These are phyloP conservation scores for Sphaeridia pumilis DNA, from an alignment of 2,888 invertebrate species.

Conservation along the genomic window DNA sequence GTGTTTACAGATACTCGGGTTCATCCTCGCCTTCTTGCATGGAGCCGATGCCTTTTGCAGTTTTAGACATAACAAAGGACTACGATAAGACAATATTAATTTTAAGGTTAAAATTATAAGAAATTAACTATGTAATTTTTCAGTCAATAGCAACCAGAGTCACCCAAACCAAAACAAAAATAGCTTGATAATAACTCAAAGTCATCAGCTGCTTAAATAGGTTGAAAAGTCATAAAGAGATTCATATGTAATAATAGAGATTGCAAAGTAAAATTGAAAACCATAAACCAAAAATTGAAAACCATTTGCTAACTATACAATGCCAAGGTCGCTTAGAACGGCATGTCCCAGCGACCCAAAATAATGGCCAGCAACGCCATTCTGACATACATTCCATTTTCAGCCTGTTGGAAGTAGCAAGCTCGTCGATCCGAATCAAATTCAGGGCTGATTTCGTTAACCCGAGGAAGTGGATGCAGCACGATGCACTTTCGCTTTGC, in stretches of 20 bases:
- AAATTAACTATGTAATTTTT: no score
- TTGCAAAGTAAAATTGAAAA: no score
- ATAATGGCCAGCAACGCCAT: constrained; percentile 95
- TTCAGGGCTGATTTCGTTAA: constrained; percentile 86
- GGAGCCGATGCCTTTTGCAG: constrained; percentile 68
- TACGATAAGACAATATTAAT: constrained; percentile 6
- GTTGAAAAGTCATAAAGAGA: no score
- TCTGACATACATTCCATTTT: constrained; percentile 93
- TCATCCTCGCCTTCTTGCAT: constrained; percentile 60
- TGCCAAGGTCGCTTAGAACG: background rate
- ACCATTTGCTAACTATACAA: no score
- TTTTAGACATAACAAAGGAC: constrained; percentile 46
- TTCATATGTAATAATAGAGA: no score
- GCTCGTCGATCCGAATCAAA: constrained; percentile 90
- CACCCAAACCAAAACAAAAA: no score
- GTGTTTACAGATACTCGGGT: constrained; percentile 60
- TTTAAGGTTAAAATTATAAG: no score
- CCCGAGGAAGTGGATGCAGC: constrained; percentile 91
- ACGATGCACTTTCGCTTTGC: constrained; percentile 91
- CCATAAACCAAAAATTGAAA: no score
- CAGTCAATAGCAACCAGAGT: no score
- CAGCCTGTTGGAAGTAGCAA: constrained; percentile 96
- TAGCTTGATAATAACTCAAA: no score
- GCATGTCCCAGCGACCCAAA: constrained; percentile 46
- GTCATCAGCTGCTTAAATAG: no score